A percentile compares a stretch with the other conserved stretches of the same genome.
Conservation (phyloP, 2,888 invertebrate genomes). For the Xestia c-nigrum region DNA sequence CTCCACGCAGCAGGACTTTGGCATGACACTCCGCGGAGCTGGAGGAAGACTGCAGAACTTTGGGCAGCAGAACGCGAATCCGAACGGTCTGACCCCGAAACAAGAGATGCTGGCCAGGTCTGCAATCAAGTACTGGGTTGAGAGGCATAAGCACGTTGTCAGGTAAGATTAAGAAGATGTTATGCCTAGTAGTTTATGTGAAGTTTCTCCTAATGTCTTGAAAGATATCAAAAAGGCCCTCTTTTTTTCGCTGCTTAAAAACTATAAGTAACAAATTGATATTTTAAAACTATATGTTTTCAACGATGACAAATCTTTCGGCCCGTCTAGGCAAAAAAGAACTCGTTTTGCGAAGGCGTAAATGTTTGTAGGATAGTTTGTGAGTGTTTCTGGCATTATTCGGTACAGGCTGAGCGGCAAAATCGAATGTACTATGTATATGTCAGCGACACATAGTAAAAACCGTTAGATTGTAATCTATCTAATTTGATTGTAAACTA, state of each 20-base stretch:
- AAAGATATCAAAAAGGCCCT: background rate
- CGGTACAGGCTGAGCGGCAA: background rate
- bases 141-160: constrained; percentile 96
- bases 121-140: constrained; percentile 97
- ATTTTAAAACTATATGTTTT: background rate
- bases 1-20: constrained; percentile 94
- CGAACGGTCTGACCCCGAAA: constrained; percentile 95
- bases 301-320: background rate
- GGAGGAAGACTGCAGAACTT: constrained; percentile 93
- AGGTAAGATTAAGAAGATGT: constrained; percentile 88
- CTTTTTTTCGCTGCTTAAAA: background rate
- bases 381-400: background rate
- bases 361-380: background rate
- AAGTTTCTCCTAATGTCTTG: background rate
- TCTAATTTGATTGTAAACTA: no score
- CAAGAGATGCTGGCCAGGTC: constrained; percentile 96
- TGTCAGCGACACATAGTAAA: no score
- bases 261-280: background rate
- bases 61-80: constrained; percentile 88
- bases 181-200: background rate
- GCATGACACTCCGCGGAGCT: constrained; percentile 93
- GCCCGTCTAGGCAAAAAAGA: background rate
- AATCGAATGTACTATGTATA: background rate
- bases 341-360: background rate
- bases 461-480: no score